These are phyloP conservation scores for Epizoanthus illoricatus DNA, from an alignment of 92 coral and sea anemone species.

Conservation along the genomic window DNA sequence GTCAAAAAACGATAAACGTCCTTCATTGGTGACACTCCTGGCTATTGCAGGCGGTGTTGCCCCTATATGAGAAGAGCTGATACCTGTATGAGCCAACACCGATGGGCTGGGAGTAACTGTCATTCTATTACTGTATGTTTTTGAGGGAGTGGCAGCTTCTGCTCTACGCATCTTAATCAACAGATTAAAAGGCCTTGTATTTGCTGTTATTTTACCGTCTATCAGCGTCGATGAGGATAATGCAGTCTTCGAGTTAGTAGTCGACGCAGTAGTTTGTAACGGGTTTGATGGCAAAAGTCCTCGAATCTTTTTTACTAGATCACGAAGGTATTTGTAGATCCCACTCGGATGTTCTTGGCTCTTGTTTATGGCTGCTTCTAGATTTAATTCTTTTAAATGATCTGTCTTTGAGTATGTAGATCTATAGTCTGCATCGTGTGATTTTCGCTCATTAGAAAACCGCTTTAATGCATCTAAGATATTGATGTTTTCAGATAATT, in stretches of 20 bases:
- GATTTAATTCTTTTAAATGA: not conserved
- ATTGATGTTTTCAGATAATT: too few relatives aligned
- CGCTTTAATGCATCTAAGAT: not conserved
- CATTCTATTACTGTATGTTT: not conserved
- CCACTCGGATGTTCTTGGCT: not conserved
- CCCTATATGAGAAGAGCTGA: not conserved
- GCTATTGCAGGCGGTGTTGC: slow-evolving; percentile 6
- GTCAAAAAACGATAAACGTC: not conserved
- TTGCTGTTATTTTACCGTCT: not conserved
- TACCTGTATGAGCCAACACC: not conserved
- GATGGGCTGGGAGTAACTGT: slow-evolving; percentile 15
- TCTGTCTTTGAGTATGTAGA: not conserved
- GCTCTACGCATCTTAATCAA: not conserved
- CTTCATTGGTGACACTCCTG: not conserved
- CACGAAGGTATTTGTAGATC: slow-evolving; percentile 11
- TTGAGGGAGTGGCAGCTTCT: not conserved
- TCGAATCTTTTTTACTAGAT: slow-evolving; percentile 10
- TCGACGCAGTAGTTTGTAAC: not conserved
- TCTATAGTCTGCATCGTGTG: not conserved
- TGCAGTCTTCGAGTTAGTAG: not conserved
- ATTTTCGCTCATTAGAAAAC: not conserved
- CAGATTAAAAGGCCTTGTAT: not conserved
- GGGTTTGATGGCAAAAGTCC: not conserved
- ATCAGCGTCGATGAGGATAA: not conserved
- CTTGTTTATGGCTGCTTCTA: not conserved